Evolutionary conservation across 2,888 invertebrate species (phyloP), one percentile per base, ranked within the genome.

Genomic region (Limnephilus rhombicus): DNA sequence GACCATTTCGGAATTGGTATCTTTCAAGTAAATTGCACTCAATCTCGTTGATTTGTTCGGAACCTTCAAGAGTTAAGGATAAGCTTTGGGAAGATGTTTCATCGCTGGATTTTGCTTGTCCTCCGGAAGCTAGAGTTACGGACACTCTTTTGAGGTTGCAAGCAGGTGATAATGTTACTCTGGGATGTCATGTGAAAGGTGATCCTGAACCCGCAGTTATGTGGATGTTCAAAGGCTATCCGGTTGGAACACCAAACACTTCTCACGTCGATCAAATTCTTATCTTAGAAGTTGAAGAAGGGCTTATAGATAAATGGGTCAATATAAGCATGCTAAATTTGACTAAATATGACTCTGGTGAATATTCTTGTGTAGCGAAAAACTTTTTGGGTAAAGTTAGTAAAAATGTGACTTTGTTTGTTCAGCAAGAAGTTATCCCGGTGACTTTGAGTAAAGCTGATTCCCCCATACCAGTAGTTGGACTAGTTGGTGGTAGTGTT

Each of bases 161-260:
- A 53, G 89, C 93, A 2, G 98, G 97, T 53, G 97, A 97, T 53
- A 98, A 98, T 94, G 97, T 97, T 9, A 98, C 97, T 31, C 96
- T 98, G 93, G 97, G 97, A 80, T 98, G 98, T 94, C 96, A 97
- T 92, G 97, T 97, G 1, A 96, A 96, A 24, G 98, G 98, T 0
- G 98, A 98, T 94, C 98, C 98, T 0, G 96, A 97, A 94, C 98
- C 98, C 0, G 97, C 97, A 94, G 97, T 98, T 18, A 96, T 96
- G 93, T 98, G 98, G 98, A 96, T 97, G 91, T 96, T 97, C 92
- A 98, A 98, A 94, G 97, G 97, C 0, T 93, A 91, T 83, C 93
- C 93, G 2, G 89, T 94, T 2, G 93, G 93, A 29, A 92, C 92
- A 68, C 93, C 92, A 5, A 96, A 96, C 94, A 95, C 95, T 88